Evolutionary conservation across 2,113 vertebrate species (phyloP).

Genomic region (Ailuropoda melanoleuca): DNA sequence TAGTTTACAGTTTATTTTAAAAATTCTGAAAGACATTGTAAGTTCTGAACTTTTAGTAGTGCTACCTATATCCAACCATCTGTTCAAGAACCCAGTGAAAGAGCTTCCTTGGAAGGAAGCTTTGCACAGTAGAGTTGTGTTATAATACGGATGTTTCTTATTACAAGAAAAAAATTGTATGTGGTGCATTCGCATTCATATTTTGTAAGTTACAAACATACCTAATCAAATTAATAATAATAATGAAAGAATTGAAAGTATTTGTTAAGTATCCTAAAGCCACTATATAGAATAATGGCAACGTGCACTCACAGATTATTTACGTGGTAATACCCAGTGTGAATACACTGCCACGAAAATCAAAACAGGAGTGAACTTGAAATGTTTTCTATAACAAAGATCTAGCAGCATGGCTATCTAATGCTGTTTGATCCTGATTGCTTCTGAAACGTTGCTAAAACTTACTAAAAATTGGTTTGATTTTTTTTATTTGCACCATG

Average conservation of each 20-base stretch:
- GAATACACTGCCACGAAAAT: conserved; percentile 96
- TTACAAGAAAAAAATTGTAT: conserved; percentile 84
- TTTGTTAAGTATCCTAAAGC: conserved; percentile 87
- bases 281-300: conserved; percentile 89
- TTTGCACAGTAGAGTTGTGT: conserved; percentile 85
- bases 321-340: conserved; percentile 92
- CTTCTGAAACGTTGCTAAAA: conserved; percentile 73
- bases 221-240: conserved; percentile 95
- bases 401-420: conserved; percentile 89
- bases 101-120: conserved; percentile 82
- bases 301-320: conserved; percentile 90
- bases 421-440: conserved; percentile 83
- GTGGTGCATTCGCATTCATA: conserved; percentile 89
- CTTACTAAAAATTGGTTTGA: neutral
- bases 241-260: conserved; percentile 86
- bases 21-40: conserved; percentile 88
- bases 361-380: conserved; percentile 89
- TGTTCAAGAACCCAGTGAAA: conserved; percentile 82
- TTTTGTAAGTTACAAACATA: conserved; percentile 89
- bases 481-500: neutral
- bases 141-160: conserved; percentile 85
- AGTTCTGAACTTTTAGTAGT: conserved; percentile 88
- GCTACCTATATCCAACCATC: conserved; percentile 85
- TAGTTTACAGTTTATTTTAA: conserved; percentile 88
- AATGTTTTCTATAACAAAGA: conserved; percentile 87